Evolutionary conservation across 2,113 vertebrate species (phyloP).

Genomic region (Zosterops hypoxanthus): DNA sequence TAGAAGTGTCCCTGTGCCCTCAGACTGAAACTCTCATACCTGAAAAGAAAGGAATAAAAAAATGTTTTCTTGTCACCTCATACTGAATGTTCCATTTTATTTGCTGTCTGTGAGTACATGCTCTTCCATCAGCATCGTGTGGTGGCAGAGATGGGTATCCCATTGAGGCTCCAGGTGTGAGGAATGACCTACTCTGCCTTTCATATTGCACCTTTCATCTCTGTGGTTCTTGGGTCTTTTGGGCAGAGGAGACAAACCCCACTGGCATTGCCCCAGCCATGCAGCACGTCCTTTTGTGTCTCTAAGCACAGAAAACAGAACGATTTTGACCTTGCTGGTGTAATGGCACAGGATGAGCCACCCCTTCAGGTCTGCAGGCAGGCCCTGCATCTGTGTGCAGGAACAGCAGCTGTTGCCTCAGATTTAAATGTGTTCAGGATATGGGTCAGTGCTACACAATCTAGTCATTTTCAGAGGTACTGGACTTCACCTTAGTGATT

Average conservation of each 20-base stretch:
- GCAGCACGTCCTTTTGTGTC: not conserved
- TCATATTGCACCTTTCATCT: not conserved
- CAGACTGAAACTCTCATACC: not conserved
- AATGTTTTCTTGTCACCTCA: not conserved
- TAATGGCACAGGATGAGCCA: not conserved
- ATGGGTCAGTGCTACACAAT: not conserved
- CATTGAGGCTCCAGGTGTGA: not conserved
- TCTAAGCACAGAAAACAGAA: not conserved
- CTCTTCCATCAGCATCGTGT: not conserved
- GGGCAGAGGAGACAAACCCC: not conserved
- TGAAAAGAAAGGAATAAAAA: not conserved
- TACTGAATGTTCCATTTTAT: not conserved
- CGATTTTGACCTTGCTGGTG: not conserved
- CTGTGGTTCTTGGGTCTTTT: not conserved
- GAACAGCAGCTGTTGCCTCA: not conserved
- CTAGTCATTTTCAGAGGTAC: not conserved
- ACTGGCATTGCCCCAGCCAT: rapidly evolving
- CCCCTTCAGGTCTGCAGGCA: not conserved
- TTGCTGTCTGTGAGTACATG: not conserved
- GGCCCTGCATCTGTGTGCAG: not conserved
- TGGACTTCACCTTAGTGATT: not conserved
- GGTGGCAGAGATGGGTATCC: not conserved
- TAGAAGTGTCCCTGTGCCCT: not conserved
- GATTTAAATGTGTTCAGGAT: not conserved
- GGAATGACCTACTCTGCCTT: not conserved